phyloP scores from a whole-genome alignment of 2,113 vertebrate species.

The Pituophis catenifer region DNA sequence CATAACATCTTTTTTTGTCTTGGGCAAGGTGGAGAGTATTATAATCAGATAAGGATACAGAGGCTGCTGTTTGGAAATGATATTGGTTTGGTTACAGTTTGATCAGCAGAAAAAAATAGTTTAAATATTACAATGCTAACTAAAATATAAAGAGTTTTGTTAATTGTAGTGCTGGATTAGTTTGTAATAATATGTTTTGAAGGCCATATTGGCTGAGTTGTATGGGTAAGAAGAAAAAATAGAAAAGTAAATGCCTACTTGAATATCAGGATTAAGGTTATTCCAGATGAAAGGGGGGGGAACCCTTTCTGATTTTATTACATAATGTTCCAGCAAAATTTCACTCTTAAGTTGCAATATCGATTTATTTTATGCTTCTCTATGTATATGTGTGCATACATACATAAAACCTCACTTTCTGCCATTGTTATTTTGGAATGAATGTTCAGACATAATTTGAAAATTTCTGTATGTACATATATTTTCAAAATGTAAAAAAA shows the following conservation, averaged over 20 bases:
- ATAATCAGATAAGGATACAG: conserved; percentile 51
- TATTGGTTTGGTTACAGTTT: conserved; percentile 49
- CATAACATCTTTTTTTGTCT: conserved; percentile 10
- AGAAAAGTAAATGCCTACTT: conserved; percentile 69
- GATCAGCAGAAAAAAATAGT: conserved; percentile 50
- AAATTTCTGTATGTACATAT: conserved; percentile 75
- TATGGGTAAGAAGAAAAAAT: conserved; percentile 65
- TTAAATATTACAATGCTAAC: conserved; percentile 51
- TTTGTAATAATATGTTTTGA: conserved; percentile 52
- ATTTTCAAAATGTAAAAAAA: conserved; percentile 78
- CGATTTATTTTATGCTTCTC: conserved; percentile 50
- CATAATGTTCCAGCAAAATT: conserved; percentile 19
- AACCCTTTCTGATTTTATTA: conserved; percentile 40
- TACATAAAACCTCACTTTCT: conserved; percentile 49
- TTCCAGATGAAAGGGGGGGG: conserved; percentile 17
- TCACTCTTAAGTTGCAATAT: conserved; percentile 34
- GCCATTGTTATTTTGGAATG: conserved; percentile 64
- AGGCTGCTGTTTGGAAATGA: conserved; percentile 30
- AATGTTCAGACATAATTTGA: conserved; percentile 73
- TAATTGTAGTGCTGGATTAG: conserved; percentile 57
- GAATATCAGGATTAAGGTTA: conserved; percentile 51
- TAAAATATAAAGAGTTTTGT: conserved; percentile 37
- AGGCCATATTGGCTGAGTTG: conserved; percentile 71
- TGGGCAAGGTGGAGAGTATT: conserved; percentile 14
- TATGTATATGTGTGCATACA: neutral